Base-by-base conservation (phyloP, 2,113 vertebrate genomes). In the Cyprinodon tularosa region DNA sequence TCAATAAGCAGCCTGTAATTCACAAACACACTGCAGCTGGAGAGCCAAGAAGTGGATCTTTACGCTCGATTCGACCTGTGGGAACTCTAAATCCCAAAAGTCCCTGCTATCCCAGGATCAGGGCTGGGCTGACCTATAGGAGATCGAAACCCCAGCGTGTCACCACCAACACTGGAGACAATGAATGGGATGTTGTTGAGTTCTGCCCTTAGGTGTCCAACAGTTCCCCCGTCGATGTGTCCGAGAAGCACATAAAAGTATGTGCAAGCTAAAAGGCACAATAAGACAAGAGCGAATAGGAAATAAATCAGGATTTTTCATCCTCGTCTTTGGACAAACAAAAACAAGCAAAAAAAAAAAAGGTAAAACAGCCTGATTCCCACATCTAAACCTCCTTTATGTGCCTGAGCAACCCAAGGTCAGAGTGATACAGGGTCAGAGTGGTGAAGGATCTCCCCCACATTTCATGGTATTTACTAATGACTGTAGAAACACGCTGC, bases 71-170 rank as follows among this genome's bases (percentile, higher is more conserved):
- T 12, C 63, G 77, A 80, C 83, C 75, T 14, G 0, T 62, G 75
- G 78, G 81, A 77, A 84, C 75, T 66, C 77, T 83, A 84, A 84
- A 87, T 84, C 83, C 81, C 86, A 78, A 75, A 89, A 87, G 76
- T 70, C 90, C 76, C 57, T 14, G 68, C 76, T 62, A 47, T 15
- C 7, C 17, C 1, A 13, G 71, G 47, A 76, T 83, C 85, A 66
- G 0, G 3, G 62, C 17, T 14, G 37, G 29, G 14, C 72, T 84
- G 85, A 89, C 87, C 84, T 86, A 85, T 74, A 87, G 86, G 76
- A 87, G 80, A 90, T 87, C 66, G 72, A 87, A 87, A 59, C 14
- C 1, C 1, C 64, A 78, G 61, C 83, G 83, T 72, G 66, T 80
- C 86, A 85, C 71, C 36, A 36, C 47, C 84, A 47, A 81, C 78